A percentile compares a stretch with the other conserved stretches of the same genome.
Conservation (phyloP, 2,797 vertebrate genomes). For the Hirundo rustica region DNA sequence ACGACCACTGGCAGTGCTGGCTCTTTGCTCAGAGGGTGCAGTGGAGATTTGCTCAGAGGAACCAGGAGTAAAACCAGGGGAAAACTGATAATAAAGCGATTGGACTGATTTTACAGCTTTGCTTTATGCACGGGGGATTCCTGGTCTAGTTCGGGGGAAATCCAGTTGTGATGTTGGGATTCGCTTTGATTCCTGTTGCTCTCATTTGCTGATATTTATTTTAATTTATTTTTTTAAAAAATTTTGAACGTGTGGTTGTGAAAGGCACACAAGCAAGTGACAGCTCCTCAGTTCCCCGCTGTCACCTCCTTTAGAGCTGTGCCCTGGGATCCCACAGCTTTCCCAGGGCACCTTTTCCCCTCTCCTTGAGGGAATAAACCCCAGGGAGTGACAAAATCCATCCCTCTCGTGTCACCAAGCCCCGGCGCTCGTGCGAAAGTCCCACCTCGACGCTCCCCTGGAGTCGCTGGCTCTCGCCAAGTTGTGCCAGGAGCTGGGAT, state of each 20-base stretch:
- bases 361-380: neutral
- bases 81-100: neutral
- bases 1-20: neutral
- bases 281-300: neutral
- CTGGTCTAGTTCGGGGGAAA: neutral
- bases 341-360: neutral
- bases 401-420: rapidly evolving
- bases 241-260: rapidly evolving
- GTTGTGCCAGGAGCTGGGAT: neutral
- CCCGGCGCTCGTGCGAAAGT: rapidly evolving
- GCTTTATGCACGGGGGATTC: rapidly evolving
- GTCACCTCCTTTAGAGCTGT: neutral
- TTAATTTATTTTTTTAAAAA: neutral
- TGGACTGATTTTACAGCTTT: neutral
- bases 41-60: neutral
- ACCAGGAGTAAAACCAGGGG: neutral
- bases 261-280: neutral
- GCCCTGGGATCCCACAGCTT: neutral
- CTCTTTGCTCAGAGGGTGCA: neutral
- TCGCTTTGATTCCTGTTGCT: neutral
- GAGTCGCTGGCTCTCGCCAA: neutral
- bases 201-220: neutral
- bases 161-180: neutral
- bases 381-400: neutral
- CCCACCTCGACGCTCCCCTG: neutral